phyloP scores from a whole-genome alignment of 2,888 invertebrate species.

The Troilus luridus region DNA sequence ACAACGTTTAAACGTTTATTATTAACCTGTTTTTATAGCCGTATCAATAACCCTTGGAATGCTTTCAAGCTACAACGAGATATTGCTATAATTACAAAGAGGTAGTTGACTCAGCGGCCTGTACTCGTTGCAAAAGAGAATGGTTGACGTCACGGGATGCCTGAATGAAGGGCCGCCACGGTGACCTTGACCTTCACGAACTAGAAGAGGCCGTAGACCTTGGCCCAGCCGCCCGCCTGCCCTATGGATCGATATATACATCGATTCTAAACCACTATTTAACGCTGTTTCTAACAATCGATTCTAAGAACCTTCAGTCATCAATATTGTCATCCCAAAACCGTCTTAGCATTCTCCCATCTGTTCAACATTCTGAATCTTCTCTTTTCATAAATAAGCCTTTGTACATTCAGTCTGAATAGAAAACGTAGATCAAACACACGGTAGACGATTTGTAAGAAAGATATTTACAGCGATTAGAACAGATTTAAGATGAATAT shows the following conservation, averaged over 20 bases:
- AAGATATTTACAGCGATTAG: too few species aligned
- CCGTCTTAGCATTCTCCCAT: background rate
- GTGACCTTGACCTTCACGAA: slow-evolving; percentile 24
- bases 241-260: background rate
- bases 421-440: too few species aligned
- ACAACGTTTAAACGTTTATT: background rate
- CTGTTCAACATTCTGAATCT: too few species aligned
- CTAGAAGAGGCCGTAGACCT: slow-evolving; percentile 2
- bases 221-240: background rate
- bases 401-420: too few species aligned
- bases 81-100: background rate
- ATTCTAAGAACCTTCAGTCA: background rate
- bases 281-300: background rate
- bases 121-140: background rate
- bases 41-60: background rate
- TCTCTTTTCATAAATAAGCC: too few species aligned
- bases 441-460: too few species aligned
- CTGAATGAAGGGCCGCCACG: background rate
- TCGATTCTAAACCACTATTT: background rate
- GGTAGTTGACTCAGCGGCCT: background rate
- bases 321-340: background rate
- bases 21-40: background rate
- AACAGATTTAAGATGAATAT: too few species aligned
- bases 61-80: background rate
- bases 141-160: slow-evolving; percentile 28